Base-by-base conservation (phyloP, 53 echinoderm and acorn worm genomes). In the Zoroaster sp. region DNA sequence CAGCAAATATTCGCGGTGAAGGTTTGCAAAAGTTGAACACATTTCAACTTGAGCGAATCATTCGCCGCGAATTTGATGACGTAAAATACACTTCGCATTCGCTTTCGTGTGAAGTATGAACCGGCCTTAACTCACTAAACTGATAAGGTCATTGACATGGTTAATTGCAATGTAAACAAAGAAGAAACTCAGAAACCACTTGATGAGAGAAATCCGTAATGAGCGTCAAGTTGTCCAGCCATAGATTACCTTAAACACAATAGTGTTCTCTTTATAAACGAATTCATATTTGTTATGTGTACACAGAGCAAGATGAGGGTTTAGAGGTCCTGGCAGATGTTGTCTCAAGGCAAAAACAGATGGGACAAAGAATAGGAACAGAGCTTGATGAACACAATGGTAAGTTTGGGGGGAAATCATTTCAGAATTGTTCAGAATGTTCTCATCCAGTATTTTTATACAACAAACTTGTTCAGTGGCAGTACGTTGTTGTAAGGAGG, bases 301-400 rank as follows among this genome's bases (percentile, higher is more conserved):
- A 25, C 34, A 34, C 88, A 97, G 98, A 91, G 40, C 98, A 97
- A 91, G 98, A 97, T 35, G 68, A 93, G 30, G 94, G 96, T 4
- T 71, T 97, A 30, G 98, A 97, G 31, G 86, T 78, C 0, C 59
- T 97, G 34, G 90, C 94, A 0, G 67, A 87, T 11, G 85, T 97
- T 10, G 93, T 97, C 34, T 75, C 94, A 11, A 90, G 96, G 78
- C 98, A 97, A 73, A 97, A 97, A 67, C 89, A 96, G 83, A 91
- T 97, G 92, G 98, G 98, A 5, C 83, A 97, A 23, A 90, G 85
- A 4, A 97, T 97, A 31, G 94, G 95, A 67, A 54, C 94, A 11
- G 98, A 97, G 77, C 73, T 97, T 25, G 98, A 97, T 68, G 92
- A 97, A 59, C 98, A 97, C 74, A 96, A 89, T 89, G 98, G 98